Percentiles rank a stretch among this genome's conserved stretches.
phyloP scores from a whole-genome alignment of 2,888 invertebrate genomes.

The Synanthedon myopaeformis region DNA sequence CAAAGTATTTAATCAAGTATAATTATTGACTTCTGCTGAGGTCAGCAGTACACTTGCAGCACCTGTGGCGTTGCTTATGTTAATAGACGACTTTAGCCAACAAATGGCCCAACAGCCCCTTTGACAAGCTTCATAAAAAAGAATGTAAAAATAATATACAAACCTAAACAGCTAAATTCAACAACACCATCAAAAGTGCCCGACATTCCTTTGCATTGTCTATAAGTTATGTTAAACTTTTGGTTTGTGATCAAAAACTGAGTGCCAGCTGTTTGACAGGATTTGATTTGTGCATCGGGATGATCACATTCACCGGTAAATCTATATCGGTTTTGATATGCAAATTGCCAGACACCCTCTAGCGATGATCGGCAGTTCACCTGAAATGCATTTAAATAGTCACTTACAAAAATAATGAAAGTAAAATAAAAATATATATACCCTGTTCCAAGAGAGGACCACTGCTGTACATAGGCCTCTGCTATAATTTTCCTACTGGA shows the following conservation, averaged over 20 bases:
- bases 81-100: too few relatives aligned
- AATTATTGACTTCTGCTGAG: too few relatives aligned
- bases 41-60: too few relatives aligned
- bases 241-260: conserved; percentile 96
- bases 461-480: too few relatives aligned
- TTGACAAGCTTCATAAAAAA: too few relatives aligned
- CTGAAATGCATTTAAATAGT: conserved; percentile 19
- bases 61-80: too few relatives aligned
- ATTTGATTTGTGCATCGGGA: conserved; percentile 89
- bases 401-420: not conserved
- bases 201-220: conserved; percentile 89
- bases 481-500: too few relatives aligned
- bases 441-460: too few relatives aligned
- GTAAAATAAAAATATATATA: too few relatives aligned
- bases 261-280: conserved; percentile 96
- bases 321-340: conserved; percentile 88
- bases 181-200: conserved; percentile 92
- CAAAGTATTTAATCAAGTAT: too few relatives aligned
- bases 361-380: conserved; percentile 92
- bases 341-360: conserved; percentile 97
- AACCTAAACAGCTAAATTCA: conserved; percentile 89
- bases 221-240: conserved; percentile 95
- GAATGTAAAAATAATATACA: not conserved
- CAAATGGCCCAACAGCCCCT: too few relatives aligned
- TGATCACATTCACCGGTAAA: conserved; percentile 93